Evolutionary conservation across 2,888 invertebrate genomes (phyloP).

Genomic region (Lithophane socia): DNA sequence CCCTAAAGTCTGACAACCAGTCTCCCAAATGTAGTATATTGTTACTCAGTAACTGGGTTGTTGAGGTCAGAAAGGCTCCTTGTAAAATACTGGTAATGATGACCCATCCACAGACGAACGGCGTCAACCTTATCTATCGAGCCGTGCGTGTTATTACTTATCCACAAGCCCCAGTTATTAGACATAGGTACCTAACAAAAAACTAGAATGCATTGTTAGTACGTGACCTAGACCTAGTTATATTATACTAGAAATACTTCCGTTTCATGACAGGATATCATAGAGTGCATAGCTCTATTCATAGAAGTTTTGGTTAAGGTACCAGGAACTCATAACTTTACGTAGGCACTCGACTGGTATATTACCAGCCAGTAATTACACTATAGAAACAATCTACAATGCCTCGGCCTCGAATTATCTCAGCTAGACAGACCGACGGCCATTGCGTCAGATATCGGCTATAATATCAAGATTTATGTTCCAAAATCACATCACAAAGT

Average conservation of each 20-base stretch:
- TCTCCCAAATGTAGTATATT: no score
- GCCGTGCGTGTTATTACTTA: no score
- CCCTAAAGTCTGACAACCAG: no score
- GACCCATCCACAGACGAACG: no score
- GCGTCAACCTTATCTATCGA: no score
- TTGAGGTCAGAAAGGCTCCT: no score
- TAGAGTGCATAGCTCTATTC: slow-evolving; percentile 10
- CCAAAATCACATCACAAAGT: slow-evolving; percentile 28
- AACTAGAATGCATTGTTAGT: neutral
- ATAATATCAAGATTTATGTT: slow-evolving; percentile 45
- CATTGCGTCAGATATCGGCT: slow-evolving; percentile 36
- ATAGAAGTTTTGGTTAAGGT: slow-evolving; percentile 32
- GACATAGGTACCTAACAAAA: neutral
- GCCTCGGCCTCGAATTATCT: slow-evolving; percentile 56
- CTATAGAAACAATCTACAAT: slow-evolving; percentile 45
- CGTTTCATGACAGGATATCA: slow-evolving; percentile 7
- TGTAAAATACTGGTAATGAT: no score
- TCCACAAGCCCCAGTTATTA: no score
- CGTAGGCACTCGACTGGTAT: slow-evolving; percentile 10
- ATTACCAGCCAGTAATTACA: slow-evolving; percentile 37
- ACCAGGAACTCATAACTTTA: slow-evolving; percentile 39
- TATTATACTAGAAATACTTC: slow-evolving; percentile 10
- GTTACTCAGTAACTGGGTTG: no score
- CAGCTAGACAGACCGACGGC: slow-evolving; percentile 19
- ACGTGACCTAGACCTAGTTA: slow-evolving; percentile 26